phyloP scores from a whole-genome alignment of 2,888 invertebrate genomes.

The Cataglyphis cursor region DNA sequence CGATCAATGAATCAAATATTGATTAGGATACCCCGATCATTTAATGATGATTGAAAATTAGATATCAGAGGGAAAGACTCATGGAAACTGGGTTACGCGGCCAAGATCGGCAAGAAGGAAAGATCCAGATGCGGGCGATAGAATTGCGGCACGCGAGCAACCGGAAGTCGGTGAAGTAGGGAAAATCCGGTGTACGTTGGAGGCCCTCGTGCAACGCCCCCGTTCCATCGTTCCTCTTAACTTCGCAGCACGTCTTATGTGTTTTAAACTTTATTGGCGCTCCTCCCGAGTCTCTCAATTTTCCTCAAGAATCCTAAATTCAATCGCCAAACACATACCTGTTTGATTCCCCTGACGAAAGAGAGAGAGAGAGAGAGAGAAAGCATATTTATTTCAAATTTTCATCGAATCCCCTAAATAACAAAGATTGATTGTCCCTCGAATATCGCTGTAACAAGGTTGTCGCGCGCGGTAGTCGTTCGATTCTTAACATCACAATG shows the following conservation, averaged over 20 bases:
- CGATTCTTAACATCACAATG: slow-evolving; percentile 36
- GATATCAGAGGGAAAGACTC: not conserved
- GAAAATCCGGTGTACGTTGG: slow-evolving; percentile 73
- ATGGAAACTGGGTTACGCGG: slow-evolving; percentile 67
- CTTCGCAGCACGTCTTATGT: slow-evolving; percentile 30
- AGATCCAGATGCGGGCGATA: slow-evolving; percentile 74
- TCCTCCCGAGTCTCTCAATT: slow-evolving; percentile 5
- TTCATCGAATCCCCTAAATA: not conserved
- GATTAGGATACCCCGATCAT: not conserved
- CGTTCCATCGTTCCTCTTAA: slow-evolving; percentile 53
- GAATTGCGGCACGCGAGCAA: slow-evolving; percentile 75
- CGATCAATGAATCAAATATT: not conserved
- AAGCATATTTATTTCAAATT: not conserved
- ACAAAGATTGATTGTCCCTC: not conserved
- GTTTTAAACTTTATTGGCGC: slow-evolving; percentile 17
- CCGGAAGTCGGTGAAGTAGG: slow-evolving; percentile 72
- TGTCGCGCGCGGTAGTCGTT: not conserved
- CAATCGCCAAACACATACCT: not conserved
- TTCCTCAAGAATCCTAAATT: not conserved
- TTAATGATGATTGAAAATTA: not conserved
- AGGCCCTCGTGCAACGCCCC: slow-evolving; percentile 68
- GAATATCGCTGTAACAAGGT: not conserved
- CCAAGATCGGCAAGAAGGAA: slow-evolving; percentile 73
- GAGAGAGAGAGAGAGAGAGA: too few species aligned
- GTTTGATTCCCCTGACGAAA: not conserved